Evolutionary conservation across 2,888 invertebrate species (phyloP), one percentile per base, ranked within the genome.

Genomic region (Nineta flava): DNA sequence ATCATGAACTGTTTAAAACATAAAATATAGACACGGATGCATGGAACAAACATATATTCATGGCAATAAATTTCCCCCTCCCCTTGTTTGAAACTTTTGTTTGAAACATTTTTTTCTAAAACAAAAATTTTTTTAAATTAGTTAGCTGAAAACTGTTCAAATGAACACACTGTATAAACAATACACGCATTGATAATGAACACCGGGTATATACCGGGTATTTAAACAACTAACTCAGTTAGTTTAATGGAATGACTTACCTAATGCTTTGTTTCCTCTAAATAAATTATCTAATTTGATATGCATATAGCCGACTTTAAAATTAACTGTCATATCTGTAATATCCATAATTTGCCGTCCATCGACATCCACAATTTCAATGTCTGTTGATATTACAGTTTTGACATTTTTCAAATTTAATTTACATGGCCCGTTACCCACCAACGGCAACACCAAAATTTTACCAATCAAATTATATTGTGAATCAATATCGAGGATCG

Each of bases 231-330:
- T n/a, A n/a, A n/a, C n/a, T n/a, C n/a, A n/a, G n/a, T n/a, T n/a
- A n/a, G n/a, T n/a, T n/a, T n/a, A n/a, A n/a, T n/a, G n/a, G n/a
- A n/a, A n/a, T n/a, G n/a, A 55, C 61, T 61, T 60, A 72, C 73
- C 73, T 55, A 79, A 63, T 52, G 77, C 68, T 60, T 74, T 72
- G 57, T 79, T 78, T 45, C 78, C 78, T 58, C 77, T 77, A 59
- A 79, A 78, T 9, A 78, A 65, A 61, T 77, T 76, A 47, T 70
- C 68, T 16, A 78, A 61, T 53, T 73, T 69, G 17, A 76, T 69
- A 13, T 71, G 68, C 66, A 77, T 71, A 3, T 65, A 64, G 10
- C 71, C 68, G 49, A 77, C 68, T 44, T 64, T 66, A 56, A 77
- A 77, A 35, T 69, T 68, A 0, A 77, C 74, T 54, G 69, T 68